Base-by-base conservation (phyloP, 1,140 invertebrate genomes). In the Anoplolepis gracilipes region DNA sequence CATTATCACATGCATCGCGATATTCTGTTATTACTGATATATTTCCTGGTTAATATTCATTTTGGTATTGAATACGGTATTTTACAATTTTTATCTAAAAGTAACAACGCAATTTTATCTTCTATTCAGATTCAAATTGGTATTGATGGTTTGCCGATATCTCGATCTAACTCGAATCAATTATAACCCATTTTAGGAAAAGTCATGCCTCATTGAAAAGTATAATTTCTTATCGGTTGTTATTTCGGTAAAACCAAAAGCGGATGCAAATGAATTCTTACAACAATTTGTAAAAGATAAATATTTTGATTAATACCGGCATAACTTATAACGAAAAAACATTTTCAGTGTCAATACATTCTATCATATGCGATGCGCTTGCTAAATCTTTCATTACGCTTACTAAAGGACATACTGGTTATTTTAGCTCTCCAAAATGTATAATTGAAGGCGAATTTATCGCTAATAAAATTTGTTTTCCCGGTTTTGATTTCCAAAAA, bases 201-300 rank as follows among this genome's bases (percentile, higher is more conserved):
- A 22, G 30, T 72, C 0, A 55, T 72, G 69, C 10, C 69, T 53
- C 0, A 53, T 19, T 28, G 1, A 0, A 72, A 72, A 72, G 69
- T 72, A 53, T 33, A n/a, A n/a, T n/a, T 72, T 72, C 46, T 72
- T 55, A 72, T 72, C 3, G 69, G 46, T 53, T 72, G 69, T 3
- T 72, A 72, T 53, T 72, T 53, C 0, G 69, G 46, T 5, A 72
- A 72, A 72, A 13, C 1, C 30, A 72, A 72, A 55, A 53, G 46
- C 19, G 69, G 46, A 72, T 53, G 46, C 46, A 19, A 72, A 55
- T 55, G 25, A 72, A 53, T 72, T 72, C 1, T 6, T 72, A n/a
- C 16, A 72, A 72, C 42, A 49, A 7, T 72, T 72, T 33, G 46
- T 53, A 72, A 8, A 72, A 19, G 46, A 72, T 4, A 8, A 72